phyloP scores from a whole-genome alignment of 2,888 invertebrate species.

The Dorcus hopei region DNA sequence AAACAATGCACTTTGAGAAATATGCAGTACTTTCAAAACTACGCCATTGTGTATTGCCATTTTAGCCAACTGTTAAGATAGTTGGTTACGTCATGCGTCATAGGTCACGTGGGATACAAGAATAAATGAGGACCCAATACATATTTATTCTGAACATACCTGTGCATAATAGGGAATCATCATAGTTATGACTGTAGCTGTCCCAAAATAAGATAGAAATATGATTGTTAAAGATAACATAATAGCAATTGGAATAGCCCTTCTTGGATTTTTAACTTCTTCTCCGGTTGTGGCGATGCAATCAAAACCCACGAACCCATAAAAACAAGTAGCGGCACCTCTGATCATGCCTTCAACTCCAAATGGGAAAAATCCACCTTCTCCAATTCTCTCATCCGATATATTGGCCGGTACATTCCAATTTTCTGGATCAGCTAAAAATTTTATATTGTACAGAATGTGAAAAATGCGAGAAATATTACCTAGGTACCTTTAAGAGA shows the following conservation, averaged over 20 bases:
- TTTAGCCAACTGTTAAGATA: no score
- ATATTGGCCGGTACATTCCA: slow-evolving; percentile 44
- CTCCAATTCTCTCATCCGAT: slow-evolving; percentile 54
- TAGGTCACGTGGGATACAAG: no score
- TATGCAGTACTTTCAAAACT: no score
- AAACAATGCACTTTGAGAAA: no score
- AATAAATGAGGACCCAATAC: no score
- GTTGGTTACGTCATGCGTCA: no score
- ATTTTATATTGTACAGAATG: background rate
- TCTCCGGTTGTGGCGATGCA: slow-evolving; percentile 86
- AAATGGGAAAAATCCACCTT: slow-evolving; percentile 83
- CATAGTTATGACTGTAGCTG: slow-evolving; percentile 83
- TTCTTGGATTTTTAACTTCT: slow-evolving; percentile 83
- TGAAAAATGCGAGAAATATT: background rate
- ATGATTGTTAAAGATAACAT: slow-evolving; percentile 77
- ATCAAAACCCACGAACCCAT: slow-evolving; percentile 92
- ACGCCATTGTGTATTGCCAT: no score
- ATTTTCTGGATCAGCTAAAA: slow-evolving; percentile 49
- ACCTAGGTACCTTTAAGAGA: slow-evolving; percentile 60
- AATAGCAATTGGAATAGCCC: slow-evolving; percentile 83
- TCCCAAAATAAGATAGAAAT: slow-evolving; percentile 85
- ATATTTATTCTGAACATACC: slow-evolving; percentile 43
- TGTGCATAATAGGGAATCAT: slow-evolving; percentile 80
- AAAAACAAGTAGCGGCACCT: slow-evolving; percentile 84
- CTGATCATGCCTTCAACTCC: slow-evolving; percentile 74